Percentiles rank a stretch among this genome's conserved stretches.
Evolutionary conservation across 2,113 vertebrate genomes (phyloP).

Genomic region (Salvelinus alpinus): DNA sequence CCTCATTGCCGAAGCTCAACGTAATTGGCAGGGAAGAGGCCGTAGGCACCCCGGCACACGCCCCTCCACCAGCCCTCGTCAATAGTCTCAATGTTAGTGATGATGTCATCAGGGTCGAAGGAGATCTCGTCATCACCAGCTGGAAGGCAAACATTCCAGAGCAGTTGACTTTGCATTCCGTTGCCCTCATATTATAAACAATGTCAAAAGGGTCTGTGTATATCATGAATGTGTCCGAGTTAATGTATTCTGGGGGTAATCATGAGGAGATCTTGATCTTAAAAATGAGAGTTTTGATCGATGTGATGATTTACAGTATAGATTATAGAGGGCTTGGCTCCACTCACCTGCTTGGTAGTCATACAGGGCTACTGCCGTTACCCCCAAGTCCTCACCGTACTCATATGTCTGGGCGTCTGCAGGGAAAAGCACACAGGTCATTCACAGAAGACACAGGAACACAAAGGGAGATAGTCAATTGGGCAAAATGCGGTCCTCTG

Average conservation of each 20-base stretch:
- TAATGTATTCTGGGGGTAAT: too few species aligned
- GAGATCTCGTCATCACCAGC: slow-evolving; percentile 96
- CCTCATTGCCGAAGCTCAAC: slow-evolving; percentile 88
- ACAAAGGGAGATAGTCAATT: not conserved
- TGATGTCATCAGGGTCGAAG: slow-evolving; percentile 96
- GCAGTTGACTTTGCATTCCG: not conserved
- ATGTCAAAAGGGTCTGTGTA: too few species aligned
- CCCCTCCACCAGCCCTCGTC: slow-evolving; percentile 98
- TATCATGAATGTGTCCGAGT: too few species aligned
- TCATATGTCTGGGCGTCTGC: slow-evolving; percentile 80
- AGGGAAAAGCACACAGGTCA: not conserved
- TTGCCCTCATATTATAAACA: too few species aligned
- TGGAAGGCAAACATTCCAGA: slow-evolving; percentile 46
- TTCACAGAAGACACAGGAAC: too few species aligned
- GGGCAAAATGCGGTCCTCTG: not conserved
- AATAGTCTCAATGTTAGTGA: slow-evolving; percentile 99
- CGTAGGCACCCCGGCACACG: slow-evolving; percentile 86
- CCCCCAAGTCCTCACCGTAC: slow-evolving; percentile 84
- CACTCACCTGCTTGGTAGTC: slow-evolving; percentile 96
- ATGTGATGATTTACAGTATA: too few species aligned
- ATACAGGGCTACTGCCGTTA: slow-evolving; percentile 93
- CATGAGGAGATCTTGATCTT: too few species aligned
- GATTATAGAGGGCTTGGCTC: not conserved
- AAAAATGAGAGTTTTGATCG: too few species aligned
- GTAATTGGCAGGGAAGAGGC: slow-evolving; percentile 96